These are phyloP conservation scores for Romanomermis culicivorax DNA, from an alignment of 2,888 invertebrate species.

Conservation along the genomic window DNA sequence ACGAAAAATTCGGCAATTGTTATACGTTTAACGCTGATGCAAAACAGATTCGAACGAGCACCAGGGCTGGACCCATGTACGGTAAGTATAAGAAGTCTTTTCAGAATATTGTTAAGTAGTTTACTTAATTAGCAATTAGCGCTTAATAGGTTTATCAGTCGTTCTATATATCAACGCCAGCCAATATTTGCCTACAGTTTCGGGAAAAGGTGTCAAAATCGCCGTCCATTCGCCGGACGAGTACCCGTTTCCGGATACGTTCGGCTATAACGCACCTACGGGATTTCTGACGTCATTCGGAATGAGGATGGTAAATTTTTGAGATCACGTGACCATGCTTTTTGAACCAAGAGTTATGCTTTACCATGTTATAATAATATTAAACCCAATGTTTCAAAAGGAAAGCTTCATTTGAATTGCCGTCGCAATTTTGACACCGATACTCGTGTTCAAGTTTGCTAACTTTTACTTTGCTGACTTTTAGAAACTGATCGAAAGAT, in stretches of 20 bases:
- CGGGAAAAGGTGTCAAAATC: slow-evolving; percentile 23
- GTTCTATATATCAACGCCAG: slow-evolving; percentile 10
- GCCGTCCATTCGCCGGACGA: slow-evolving; percentile 21
- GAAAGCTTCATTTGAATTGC: no score
- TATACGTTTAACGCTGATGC: slow-evolving; percentile 23
- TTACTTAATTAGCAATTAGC: neutral
- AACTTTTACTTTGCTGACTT: neutral
- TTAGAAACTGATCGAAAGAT: neutral
- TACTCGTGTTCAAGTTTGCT: neutral
- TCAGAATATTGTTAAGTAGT: neutral
- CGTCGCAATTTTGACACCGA: no score
- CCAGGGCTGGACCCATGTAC: slow-evolving; percentile 23
- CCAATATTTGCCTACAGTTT: slow-evolving; percentile 26
- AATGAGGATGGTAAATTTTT: slow-evolving; percentile 16
- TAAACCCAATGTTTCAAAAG: neutral
- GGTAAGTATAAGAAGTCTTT: slow-evolving; percentile 13
- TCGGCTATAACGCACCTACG: slow-evolving; percentile 20
- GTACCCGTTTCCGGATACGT: slow-evolving; percentile 25
- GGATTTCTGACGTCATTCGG: slow-evolving; percentile 23
- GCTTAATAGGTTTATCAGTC: neutral
- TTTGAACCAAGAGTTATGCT: no score
- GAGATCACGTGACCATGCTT: no score
- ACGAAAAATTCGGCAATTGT: slow-evolving; percentile 25
- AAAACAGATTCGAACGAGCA: slow-evolving; percentile 15
- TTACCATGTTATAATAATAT: no score